These are phyloP conservation scores for Hyposmocoma kahamanoa DNA, from an alignment of 1,140 invertebrate genomes.

Conservation along the genomic window DNA sequence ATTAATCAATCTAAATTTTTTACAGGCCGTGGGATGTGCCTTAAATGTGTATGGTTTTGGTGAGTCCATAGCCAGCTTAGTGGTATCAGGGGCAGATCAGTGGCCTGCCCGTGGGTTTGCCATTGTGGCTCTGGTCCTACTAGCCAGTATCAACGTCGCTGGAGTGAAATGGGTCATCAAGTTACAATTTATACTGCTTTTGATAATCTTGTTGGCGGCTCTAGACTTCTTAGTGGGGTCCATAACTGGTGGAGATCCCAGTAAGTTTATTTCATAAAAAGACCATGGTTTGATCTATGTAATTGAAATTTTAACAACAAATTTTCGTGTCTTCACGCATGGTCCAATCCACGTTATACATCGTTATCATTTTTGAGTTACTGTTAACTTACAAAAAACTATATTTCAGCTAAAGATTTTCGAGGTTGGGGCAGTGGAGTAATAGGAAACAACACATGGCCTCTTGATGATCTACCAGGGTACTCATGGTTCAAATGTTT, in stretches of 20 bases:
- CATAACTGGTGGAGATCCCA: constrained; percentile 81
- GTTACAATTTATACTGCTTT: constrained; percentile 88
- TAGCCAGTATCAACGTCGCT: constrained; percentile 91
- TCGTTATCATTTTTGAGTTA: too few species aligned
- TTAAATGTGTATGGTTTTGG: constrained; percentile 97
- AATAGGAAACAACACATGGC: constrained; percentile 87
- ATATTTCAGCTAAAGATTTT: constrained; percentile 77
- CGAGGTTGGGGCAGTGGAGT: constrained; percentile 88
- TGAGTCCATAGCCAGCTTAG: constrained; percentile 91
- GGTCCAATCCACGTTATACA: too few species aligned
- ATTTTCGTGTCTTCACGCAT: too few species aligned
- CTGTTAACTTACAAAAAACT: too few species aligned
- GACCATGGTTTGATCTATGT: neutral
- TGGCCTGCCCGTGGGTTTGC: constrained; percentile 89
- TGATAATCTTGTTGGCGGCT: constrained; percentile 89
- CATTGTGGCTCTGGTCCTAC: constrained; percentile 84
- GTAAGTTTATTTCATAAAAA: constrained; percentile 61
- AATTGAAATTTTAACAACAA: too few species aligned
- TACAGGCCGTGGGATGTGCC: constrained; percentile 94
- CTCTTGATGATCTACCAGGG: constrained; percentile 84
- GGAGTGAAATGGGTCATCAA: constrained; percentile 96
- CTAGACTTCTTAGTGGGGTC: constrained; percentile 93
- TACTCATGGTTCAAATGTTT: constrained; percentile 94
- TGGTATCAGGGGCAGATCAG: constrained; percentile 75
- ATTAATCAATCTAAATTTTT: constrained; percentile 23